A percentile compares a stretch with the other conserved stretches of the same genome.
Conservation (phyloP, 2,797 vertebrate species). For the Bovichtus diacanthus region DNA sequence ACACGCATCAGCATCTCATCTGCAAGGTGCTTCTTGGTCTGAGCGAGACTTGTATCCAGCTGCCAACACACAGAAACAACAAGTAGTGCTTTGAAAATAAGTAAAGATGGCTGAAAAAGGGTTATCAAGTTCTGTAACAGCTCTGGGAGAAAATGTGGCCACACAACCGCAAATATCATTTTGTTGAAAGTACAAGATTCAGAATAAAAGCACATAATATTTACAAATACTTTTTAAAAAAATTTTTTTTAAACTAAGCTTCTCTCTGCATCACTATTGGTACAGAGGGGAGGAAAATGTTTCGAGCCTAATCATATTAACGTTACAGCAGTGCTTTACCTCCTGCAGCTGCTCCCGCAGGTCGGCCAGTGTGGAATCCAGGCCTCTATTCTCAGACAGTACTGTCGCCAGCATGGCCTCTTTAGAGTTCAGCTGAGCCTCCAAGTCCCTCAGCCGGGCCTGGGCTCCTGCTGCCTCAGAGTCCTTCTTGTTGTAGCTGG, state of each 20-base stretch:
- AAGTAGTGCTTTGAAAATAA: background rate
- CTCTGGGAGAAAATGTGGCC: background rate
- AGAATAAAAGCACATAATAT: background rate
- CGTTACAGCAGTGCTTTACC: constrained; percentile 73
- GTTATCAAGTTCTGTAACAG: background rate
- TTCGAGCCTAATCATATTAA: background rate
- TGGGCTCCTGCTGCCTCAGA: constrained; percentile 83
- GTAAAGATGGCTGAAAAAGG: background rate
- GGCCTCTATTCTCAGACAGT: constrained; percentile 85
- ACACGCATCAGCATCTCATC: constrained; percentile 90
- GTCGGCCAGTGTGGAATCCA: constrained; percentile 84
- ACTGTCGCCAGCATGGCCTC: constrained; percentile 88
- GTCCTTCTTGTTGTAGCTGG: constrained; percentile 89
- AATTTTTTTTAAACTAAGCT: too few relatives aligned
- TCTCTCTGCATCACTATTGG: background rate
- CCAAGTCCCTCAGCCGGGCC: constrained; percentile 85
- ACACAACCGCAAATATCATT: background rate
- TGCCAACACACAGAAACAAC: constrained; percentile 57
- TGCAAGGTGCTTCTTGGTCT: constrained; percentile 88
- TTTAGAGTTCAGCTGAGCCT: constrained; percentile 88
- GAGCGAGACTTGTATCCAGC: constrained; percentile 85
- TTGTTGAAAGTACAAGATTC: background rate
- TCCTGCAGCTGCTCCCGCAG: constrained; percentile 85
- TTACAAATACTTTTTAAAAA: too few relatives aligned
- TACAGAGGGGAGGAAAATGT: background rate